phyloP scores from a whole-genome alignment of 2,797 vertebrate genomes.

The Triplophysa yarkandensis region DNA sequence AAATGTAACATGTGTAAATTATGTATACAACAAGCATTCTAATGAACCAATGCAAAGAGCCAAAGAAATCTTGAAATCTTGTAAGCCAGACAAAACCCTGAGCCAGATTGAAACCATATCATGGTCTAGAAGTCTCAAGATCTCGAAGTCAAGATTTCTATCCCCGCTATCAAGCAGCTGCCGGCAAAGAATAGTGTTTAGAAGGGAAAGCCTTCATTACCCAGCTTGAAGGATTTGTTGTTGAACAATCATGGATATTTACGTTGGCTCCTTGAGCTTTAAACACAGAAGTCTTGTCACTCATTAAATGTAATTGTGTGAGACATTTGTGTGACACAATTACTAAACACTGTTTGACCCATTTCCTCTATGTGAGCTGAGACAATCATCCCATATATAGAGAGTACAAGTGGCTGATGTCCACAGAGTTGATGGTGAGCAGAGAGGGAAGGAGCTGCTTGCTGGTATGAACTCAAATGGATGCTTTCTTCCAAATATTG shows the following conservation, averaged over 20 bases:
- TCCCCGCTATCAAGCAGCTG: not conserved
- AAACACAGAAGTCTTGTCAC: not conserved
- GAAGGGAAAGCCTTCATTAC: not conserved
- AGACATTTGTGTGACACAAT: conserved; percentile 25
- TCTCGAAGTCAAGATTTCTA: not conserved
- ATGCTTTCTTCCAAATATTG: no score
- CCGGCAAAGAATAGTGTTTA: not conserved
- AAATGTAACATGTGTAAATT: no score
- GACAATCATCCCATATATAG: not conserved
- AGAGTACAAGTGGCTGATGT: not conserved
- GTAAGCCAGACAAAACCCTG: no score
- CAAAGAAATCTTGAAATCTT: no score
- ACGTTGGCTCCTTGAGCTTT: not conserved
- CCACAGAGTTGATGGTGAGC: not conserved
- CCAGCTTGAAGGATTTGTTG: not conserved
- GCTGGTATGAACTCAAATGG: not conserved
- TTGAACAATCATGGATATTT: not conserved
- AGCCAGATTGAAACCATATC: not conserved
- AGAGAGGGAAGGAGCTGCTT: not conserved
- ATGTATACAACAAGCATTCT: no score
- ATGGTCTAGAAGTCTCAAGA: not conserved
- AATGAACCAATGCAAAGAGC: no score
- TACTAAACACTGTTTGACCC: conserved; percentile 8
- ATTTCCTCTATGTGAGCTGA: not conserved
- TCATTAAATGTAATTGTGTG: not conserved